Conservation (phyloP, 2,888 invertebrate genomes). For the Aphidoletes aphidimyza region DNA sequence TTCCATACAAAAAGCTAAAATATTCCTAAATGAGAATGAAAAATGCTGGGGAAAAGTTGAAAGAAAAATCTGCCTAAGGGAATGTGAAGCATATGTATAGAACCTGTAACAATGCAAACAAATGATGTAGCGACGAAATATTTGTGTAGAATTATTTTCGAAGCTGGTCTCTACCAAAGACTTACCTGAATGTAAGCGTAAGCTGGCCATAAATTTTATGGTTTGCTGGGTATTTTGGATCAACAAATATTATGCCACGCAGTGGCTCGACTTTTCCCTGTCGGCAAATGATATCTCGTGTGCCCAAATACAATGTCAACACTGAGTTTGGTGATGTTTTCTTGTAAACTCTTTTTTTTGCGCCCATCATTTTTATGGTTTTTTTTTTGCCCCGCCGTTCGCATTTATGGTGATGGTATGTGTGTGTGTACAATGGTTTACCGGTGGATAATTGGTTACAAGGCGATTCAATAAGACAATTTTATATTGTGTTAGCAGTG, state of each 20-base stretch:
- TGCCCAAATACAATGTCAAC: slow-evolving; percentile 80
- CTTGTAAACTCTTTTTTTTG: slow-evolving; percentile 74
- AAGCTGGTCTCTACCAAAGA: neutral
- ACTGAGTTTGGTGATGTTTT: slow-evolving; percentile 86
- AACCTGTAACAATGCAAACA: neutral
- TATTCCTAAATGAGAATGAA: too few relatives aligned
- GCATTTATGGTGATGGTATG: too few relatives aligned
- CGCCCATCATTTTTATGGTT: neutral
- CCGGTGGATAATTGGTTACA: neutral
- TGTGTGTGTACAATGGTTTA: too few relatives aligned
- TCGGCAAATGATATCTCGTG: slow-evolving; percentile 79
- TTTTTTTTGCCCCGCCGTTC: too few relatives aligned
- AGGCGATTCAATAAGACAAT: neutral
- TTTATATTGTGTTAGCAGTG: neutral
- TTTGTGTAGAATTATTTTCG: too few relatives aligned
- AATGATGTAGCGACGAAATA: neutral
- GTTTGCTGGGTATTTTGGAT: slow-evolving; percentile 72
- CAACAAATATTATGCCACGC: slow-evolving; percentile 89
- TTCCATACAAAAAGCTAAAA: too few relatives aligned
- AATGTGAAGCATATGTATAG: neutral
- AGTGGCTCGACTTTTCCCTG: slow-evolving; percentile 78
- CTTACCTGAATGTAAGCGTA: slow-evolving; percentile 86
- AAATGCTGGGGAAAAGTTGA: too few relatives aligned
- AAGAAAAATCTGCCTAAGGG: too few relatives aligned
- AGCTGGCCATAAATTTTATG: slow-evolving; percentile 84